These are phyloP conservation scores for Channa maculata DNA, from an alignment of 2,113 vertebrate species.

Conservation along the genomic window DNA sequence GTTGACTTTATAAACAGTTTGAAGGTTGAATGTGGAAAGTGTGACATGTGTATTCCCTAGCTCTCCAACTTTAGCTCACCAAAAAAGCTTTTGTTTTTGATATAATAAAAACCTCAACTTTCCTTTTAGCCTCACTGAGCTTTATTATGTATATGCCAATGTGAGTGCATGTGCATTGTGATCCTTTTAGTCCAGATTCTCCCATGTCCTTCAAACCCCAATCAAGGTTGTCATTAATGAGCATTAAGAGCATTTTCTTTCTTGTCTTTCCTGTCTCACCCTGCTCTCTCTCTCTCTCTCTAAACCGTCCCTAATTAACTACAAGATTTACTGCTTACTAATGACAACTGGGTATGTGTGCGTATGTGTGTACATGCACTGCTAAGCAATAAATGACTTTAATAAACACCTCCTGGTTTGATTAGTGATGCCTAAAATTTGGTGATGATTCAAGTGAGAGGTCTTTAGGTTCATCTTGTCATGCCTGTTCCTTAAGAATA, in stretches of 20 bases:
- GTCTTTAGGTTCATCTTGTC: conserved; percentile 7
- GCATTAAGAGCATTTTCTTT: conserved; percentile 39
- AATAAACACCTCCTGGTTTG: conserved; percentile 30
- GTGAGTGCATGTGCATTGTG: conserved; percentile 25
- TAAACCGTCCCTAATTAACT: conserved; percentile 54
- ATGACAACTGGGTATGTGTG: conserved; percentile 32
- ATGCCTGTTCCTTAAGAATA: background rate
- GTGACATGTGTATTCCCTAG: too few species aligned
- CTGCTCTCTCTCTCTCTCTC: conserved; percentile 22
- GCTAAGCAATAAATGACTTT: conserved; percentile 30
- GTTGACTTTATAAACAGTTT: too few species aligned
- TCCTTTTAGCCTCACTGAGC: background rate
- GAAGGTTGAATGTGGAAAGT: too few species aligned
- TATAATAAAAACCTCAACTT: background rate
- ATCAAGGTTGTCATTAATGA: conserved; percentile 76
- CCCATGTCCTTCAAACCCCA: conserved; percentile 68
- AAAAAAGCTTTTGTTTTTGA: too few species aligned
- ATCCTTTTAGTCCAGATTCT: conserved; percentile 65
- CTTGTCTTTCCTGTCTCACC: conserved; percentile 2
- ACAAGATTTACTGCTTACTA: conserved; percentile 52
- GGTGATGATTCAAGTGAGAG: conserved; percentile 12
- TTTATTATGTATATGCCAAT: background rate
- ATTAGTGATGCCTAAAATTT: conserved; percentile 31
- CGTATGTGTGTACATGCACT: conserved; percentile 14
- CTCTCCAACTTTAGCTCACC: too few species aligned